Evolutionary conservation across 2,797 vertebrate species (phyloP), one percentile per base, ranked within the genome.

Genomic region (Rachycentron canadum): DNA sequence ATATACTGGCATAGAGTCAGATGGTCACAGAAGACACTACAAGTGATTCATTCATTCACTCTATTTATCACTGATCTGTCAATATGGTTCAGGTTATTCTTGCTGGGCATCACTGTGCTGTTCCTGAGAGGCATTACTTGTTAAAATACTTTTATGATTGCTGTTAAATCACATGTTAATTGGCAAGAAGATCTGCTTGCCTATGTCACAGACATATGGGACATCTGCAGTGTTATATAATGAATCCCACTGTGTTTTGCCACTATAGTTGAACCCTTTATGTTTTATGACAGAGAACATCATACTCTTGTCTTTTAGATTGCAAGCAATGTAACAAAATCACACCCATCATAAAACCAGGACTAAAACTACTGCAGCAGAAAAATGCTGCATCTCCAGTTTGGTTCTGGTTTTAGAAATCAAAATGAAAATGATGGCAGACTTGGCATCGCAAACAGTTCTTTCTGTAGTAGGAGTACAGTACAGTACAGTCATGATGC

Each of bases 131-230:
- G 56, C 7, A 73, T 52, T 47, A 26, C 62, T 62, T 47, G 19
- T 60, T 7, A 26, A n/a, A 59, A 72, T 26, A 17, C 11, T 62
- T 60, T 53, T 2, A 71, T 41, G 40, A 41, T 13, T 65, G 36
- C 1, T 55, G 13, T 45, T 19, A 30, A 55, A 45, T 50, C 2
- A n/a, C 50, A 41, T 57, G 4, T 34, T 49, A 13, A 57, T 57
- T 67, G 36, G 11, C 14, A 76, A 26, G 36, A 47, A 36, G 26
- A 21, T 7, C 3, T 7, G 14, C 40, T 36, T 43, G 16, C 19
- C 38, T 52, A 53, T 13, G 21, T 50, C 23, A 55, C 12, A 49
- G 7, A 25, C 23, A 25, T 1, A 12, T 19, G 4, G n/a, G n/a
- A 47, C 45, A n/a, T 52, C 8, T 32, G 3, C 55, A 36, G 19